These are phyloP conservation scores for Hydrocynus forskahlii DNA, from an alignment of 2,797 vertebrate genomes.

Conservation along the genomic window DNA sequence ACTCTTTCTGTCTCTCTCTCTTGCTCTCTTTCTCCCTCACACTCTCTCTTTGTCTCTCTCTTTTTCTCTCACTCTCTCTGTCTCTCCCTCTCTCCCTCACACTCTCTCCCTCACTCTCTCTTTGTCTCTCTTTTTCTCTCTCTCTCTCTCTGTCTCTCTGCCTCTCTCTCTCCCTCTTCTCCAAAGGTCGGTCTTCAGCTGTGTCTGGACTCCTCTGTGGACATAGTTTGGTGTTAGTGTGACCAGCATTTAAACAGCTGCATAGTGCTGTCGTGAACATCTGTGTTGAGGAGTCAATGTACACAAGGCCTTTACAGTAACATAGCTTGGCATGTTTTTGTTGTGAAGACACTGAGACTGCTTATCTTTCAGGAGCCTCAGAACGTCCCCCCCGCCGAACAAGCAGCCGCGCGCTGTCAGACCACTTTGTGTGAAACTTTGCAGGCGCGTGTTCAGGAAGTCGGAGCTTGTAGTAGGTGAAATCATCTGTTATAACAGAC, in stretches of 20 bases:
- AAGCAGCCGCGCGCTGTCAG: not conserved
- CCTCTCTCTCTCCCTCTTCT: not conserved
- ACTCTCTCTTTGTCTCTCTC: too few relatives aligned
- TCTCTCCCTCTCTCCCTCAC: too few relatives aligned
- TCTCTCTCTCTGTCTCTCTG: not conserved
- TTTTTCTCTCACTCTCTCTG: too few relatives aligned
- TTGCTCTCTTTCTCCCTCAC: too few relatives aligned
- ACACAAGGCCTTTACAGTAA: conserved; percentile 44
- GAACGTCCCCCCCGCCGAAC: not conserved
- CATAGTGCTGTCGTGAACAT: not conserved
- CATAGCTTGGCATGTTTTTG: conserved; percentile 32
- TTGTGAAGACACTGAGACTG: conserved; percentile 12
- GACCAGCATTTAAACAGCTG: too few relatives aligned
- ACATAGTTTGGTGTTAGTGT: conserved; percentile 43
- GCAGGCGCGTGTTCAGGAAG: conserved; percentile 42
- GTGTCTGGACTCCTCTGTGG: conserved; percentile 23
- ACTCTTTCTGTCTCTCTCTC: too few relatives aligned
- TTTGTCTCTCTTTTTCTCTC: too few relatives aligned
- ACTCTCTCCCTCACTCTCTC: too few relatives aligned
- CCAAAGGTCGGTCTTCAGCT: not conserved
- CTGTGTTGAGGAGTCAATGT: conserved; percentile 26
- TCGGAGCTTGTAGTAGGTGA: not conserved
- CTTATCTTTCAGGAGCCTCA: not conserved
- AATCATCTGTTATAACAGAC: conserved; percentile 13
- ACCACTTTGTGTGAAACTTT: conserved; percentile 27